A percentile compares a stretch with the other conserved stretches of the same genome.
phyloP scores from a whole-genome alignment of 2,113 vertebrate genomes.

The Garra rufa region DNA sequence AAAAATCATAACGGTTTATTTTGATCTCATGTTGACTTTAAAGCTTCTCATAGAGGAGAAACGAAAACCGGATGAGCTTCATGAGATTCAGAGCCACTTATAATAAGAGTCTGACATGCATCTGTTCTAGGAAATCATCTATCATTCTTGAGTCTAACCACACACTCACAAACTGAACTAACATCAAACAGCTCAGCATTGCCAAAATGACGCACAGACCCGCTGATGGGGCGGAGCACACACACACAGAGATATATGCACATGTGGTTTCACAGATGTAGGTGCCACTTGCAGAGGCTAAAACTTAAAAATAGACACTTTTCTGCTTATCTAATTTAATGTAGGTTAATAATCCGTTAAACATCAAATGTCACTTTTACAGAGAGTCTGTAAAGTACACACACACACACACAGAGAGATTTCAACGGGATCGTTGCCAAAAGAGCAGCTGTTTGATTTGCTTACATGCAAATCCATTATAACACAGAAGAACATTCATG shows the following conservation, averaged over 20 bases:
- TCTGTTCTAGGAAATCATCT: slow-evolving; percentile 58
- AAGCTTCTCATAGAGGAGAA: background rate
- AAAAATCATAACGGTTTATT: too few relatives aligned
- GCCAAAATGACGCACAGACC: slow-evolving; percentile 10
- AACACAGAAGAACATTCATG: slow-evolving; percentile 54
- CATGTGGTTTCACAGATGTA: background rate
- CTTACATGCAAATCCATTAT: background rate
- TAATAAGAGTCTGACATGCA: slow-evolving; percentile 15
- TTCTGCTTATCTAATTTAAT: background rate
- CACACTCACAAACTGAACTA: background rate
- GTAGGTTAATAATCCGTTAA: background rate
- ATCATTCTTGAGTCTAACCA: slow-evolving; percentile 26
- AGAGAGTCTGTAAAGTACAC: background rate
- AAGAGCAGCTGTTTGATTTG: background rate
- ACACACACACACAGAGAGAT: background rate
- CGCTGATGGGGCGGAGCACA: background rate
- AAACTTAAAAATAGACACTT: background rate
- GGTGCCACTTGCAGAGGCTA: background rate
- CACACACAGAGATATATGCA: background rate
- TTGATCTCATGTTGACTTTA: too few relatives aligned
- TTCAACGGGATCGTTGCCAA: background rate
- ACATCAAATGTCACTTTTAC: background rate
- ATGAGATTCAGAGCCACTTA: background rate
- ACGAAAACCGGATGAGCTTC: background rate
- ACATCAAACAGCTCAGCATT: background rate